Evolutionary conservation across 2,797 vertebrate genomes (phyloP).

Genomic region (Pangasius larnaudii): DNA sequence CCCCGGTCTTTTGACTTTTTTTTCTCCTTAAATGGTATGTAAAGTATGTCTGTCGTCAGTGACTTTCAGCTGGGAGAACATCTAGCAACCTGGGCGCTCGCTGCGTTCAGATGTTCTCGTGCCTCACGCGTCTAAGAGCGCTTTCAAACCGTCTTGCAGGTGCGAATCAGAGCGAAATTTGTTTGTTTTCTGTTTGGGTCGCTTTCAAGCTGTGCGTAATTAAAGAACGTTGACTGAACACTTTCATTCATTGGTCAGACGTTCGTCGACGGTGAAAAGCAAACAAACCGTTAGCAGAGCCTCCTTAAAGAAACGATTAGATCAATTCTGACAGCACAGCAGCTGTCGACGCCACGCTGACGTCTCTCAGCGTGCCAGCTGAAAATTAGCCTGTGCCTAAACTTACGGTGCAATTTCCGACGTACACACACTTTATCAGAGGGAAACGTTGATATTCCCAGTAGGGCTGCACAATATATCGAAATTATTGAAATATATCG

Average conservation of each 20-base stretch:
- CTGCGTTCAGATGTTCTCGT: neutral
- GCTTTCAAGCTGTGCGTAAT: neutral
- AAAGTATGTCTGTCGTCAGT: too few species aligned
- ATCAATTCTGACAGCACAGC: neutral
- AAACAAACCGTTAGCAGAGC: neutral
- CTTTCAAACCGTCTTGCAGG: accelerated
- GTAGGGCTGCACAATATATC: too few species aligned
- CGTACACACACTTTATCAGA: neutral
- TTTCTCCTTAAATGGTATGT: neutral
- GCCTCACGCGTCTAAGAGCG: too few species aligned
- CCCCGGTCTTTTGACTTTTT: neutral
- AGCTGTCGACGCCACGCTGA: neutral
- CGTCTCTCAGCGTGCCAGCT: neutral
- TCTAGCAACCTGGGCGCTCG: neutral
- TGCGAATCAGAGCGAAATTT: neutral
- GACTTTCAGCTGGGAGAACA: neutral
- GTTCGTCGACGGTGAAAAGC: neutral
- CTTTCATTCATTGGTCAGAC: slow-evolving; percentile 4
- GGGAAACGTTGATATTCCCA: neutral
- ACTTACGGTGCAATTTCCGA: neutral
- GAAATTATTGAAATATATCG: too few species aligned
- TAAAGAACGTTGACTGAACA: neutral
- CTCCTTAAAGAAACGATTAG: neutral
- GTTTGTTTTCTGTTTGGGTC: neutral
- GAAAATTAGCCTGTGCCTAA: neutral